phyloP scores from a whole-genome alignment of 2,113 vertebrate species.

The Austrofundulus limnaeus region DNA sequence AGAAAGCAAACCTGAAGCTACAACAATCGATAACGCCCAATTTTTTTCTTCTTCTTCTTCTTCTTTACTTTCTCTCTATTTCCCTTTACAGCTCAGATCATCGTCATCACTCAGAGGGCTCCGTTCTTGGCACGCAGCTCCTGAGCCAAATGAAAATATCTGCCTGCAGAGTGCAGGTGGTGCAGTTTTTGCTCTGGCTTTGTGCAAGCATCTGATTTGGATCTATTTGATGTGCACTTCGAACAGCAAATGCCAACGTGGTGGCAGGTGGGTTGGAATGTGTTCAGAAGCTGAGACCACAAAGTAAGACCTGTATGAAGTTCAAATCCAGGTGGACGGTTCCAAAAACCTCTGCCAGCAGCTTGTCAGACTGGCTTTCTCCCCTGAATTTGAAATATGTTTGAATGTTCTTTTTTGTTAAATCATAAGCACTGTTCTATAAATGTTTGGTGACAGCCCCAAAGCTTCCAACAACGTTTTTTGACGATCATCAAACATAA shows the following conservation, averaged over 20 bases:
- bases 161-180: slow-evolving; percentile 67
- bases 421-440: slow-evolving; percentile 10
- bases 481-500: slow-evolving; percentile 23
- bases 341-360: slow-evolving; percentile 53
- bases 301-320: slow-evolving; percentile 62
- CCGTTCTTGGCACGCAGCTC: slow-evolving; percentile 36
- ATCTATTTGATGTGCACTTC: slow-evolving; percentile 71
- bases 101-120: slow-evolving; percentile 29
- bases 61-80: slow-evolving; percentile 24
- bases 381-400: slow-evolving; percentile 33
- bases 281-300: slow-evolving; percentile 62
- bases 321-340: slow-evolving; percentile 46
- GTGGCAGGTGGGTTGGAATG: slow-evolving; percentile 74
- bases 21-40: slow-evolving; percentile 22
- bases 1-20: slow-evolving; percentile 14
- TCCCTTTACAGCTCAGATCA: slow-evolving; percentile 43
- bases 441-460: neutral
- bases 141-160: slow-evolving; percentile 50
- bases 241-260: slow-evolving; percentile 53
- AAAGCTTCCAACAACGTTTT: slow-evolving; percentile 34
- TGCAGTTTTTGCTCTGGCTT: slow-evolving; percentile 38
- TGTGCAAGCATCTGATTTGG: slow-evolving; percentile 57
- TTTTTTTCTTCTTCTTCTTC: neutral
- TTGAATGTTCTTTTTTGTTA: slow-evolving; percentile 11
- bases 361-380: slow-evolving; percentile 30